Evolutionary conservation across 1,140 invertebrate species (phyloP), one percentile per base, ranked within the genome.

Genomic region (Drosophila tropicalis): DNA sequence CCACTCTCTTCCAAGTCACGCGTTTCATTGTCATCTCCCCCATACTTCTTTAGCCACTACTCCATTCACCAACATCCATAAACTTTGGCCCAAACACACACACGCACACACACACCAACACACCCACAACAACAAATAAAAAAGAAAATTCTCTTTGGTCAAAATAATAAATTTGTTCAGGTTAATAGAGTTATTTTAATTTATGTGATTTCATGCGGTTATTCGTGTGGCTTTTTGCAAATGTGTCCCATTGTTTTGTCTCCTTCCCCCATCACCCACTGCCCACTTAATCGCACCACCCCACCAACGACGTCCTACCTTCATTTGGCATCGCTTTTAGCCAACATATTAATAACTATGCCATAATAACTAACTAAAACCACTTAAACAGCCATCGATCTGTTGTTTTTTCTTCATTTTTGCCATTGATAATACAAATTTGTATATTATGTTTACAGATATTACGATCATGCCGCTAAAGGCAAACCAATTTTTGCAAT

Each of bases 101-200:
- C 5, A 29, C 13, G 0, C 54, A n/a, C 10, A 22, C 9, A 1
- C 3, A 15, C 12, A 10, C 12, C 15, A 25, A 47, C 39, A 44
- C 3, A 19, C 32, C 17, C 17, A 40, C 55, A 57, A 54, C 29
- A 63, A 36, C 29, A 44, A 44, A 40, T 22, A 3, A 41, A 40
- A 57, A 36, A 51, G 64, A 67, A 70, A 72, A 67, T 62, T 66
- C 60, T 81, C 34, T 36, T 62, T 87, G 83, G 84, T 80, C 84
- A 83, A 89, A 87, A 89, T 89, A 87, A 87, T 87, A 87, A 87
- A 87, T 87, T 87, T 83, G 84, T 87, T 87, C 79, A 87, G 83
- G 84, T 87, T 87, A 87, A 87, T 87, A 87, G 84, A 87, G 84
- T 84, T 89, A 87, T 87, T 89, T 89, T 87, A 87, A 87, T 89